phyloP scores from a whole-genome alignment of 2,113 vertebrate genomes.

The Mungos mungo region DNA sequence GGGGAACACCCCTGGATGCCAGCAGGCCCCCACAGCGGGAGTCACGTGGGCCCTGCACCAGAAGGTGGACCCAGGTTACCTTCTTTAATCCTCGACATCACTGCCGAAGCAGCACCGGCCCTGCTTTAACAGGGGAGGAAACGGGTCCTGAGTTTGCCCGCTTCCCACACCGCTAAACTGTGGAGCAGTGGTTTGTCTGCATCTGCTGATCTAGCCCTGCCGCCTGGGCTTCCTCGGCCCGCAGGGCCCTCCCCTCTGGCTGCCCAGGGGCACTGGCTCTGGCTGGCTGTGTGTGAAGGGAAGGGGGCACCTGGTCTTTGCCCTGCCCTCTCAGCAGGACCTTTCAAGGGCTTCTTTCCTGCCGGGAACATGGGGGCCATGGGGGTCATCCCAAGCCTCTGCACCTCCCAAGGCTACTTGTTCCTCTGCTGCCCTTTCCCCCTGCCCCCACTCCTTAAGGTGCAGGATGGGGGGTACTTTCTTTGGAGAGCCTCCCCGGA shows the following conservation, averaged over 20 bases:
- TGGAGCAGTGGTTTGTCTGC: background rate
- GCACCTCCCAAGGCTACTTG: background rate
- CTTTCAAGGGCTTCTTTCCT: background rate
- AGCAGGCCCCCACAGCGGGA: background rate
- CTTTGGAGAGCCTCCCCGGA: background rate
- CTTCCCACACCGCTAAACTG: background rate
- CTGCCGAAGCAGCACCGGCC: background rate
- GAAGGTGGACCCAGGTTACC: background rate
- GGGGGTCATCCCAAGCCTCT: background rate
- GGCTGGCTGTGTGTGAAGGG: background rate
- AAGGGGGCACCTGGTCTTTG: background rate
- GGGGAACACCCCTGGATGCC: background rate
- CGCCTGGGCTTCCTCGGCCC: background rate
- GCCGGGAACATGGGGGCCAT: background rate
- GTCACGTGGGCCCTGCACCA: background rate
- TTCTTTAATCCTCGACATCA: background rate
- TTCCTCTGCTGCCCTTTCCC: background rate
- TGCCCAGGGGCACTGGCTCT: background rate
- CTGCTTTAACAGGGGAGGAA: background rate
- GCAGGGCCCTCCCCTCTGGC: background rate
- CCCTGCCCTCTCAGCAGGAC: background rate
- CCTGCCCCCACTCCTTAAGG: background rate
- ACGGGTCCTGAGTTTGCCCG: background rate
- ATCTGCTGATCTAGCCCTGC: background rate
- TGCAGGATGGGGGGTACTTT: background rate